Base-by-base conservation (phyloP, 2,888 invertebrate species). In the Hirudinaria manillensis region DNA sequence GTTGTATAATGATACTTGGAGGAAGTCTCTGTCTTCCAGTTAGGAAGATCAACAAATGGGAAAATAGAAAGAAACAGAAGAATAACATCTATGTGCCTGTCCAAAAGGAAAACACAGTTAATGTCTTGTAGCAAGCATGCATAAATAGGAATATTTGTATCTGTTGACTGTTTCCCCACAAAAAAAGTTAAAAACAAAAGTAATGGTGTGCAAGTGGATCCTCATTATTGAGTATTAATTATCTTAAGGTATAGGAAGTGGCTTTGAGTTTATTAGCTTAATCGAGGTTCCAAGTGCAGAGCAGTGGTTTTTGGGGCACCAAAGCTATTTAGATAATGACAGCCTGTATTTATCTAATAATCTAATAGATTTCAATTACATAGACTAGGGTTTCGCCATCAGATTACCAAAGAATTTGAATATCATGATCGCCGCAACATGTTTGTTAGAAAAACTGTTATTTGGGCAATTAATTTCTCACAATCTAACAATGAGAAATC, bases 1-100 rank as follows among this genome's bases (percentile, higher is more conserved):
- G 77, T 1, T n/a, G 65, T 21, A 67, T 78, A 7, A 79, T 79
- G 72, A 51, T 72, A n/a, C 27, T 76, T 19, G 79, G 77, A 7
- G 79, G 78, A 7, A 21, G 77, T 16, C n/a, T 77, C 19, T 76
- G 78, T 51, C 53, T 79, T 13, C 77, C 78, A 13, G 38, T 77
- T 27, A 55, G 78, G 16, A 29, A 55, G 16, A 65, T 79, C 21
- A 73, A 75, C 29, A 61, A 70, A 7, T 77, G 76, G 75, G 76
- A 79, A 61, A 70, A 72, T 0, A 16, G 53, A 13, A 34, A 65
- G 68, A 68, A 70, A 16, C 29, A 19, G 13, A 27, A n/a, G 16
- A 55, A 68, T 10, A 16, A 45, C 21, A n/a, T 27, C 3, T 24
- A 29, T 21, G 24, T 24, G 36, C 45, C 34, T 24, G 32, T 10